Conservation (phyloP, 2,888 invertebrate genomes). For the Eilema caniola region DNA sequence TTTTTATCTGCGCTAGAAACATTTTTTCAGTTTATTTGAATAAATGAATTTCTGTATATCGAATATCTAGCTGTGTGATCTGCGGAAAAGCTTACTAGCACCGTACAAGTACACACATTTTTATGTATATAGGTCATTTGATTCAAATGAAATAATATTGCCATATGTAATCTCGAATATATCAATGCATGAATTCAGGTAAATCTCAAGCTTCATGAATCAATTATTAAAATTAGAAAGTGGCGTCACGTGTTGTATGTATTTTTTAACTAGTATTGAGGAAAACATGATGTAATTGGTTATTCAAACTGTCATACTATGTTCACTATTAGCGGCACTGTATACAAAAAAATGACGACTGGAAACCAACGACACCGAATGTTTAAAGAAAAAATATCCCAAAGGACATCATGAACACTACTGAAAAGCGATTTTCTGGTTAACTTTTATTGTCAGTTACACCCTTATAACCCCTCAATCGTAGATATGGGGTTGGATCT, state of each 20-base stretch:
- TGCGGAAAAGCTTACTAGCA: neutral
- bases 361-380: neutral
- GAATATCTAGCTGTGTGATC: neutral
- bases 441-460: no score
- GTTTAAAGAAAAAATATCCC: neutral
- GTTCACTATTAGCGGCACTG: neutral
- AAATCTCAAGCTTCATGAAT: neutral
- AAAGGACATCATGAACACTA: neutral
- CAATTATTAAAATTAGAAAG: neutral
- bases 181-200: neutral
- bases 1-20: neutral
- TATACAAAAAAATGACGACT: neutral
- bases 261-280: neutral
- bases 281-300: neutral
- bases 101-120: neutral
- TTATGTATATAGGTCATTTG: neutral
- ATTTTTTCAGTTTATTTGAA: neutral
- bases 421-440: no score
- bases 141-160: conserved; percentile 5
- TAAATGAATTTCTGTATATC: no score
- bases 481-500: neutral
- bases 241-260: neutral
- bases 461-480: neutral
- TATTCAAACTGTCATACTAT: neutral
- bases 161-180: conserved; percentile 11